phyloP scores from a whole-genome alignment of 1,140 invertebrate species.

The Diorhabda sublineata region DNA sequence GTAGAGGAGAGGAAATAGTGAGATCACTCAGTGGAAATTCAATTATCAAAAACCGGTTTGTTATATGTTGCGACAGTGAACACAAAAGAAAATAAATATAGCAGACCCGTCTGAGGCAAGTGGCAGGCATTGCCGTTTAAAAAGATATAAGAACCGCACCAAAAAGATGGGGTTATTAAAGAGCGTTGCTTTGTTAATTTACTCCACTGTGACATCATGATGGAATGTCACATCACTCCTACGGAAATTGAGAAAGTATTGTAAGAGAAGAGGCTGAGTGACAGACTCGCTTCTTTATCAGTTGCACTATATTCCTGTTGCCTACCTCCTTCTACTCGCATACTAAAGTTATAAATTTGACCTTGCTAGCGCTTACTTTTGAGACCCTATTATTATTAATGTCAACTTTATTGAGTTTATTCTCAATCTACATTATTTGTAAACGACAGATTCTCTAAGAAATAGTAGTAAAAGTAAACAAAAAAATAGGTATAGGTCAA shows the following conservation, averaged over 20 bases:
- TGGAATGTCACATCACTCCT: conserved; percentile 47
- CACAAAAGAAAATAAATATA: conserved; percentile 15
- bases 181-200: conserved; percentile 46
- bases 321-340: conserved; percentile 34
- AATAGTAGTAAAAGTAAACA: no score
- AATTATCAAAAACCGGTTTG: conserved; percentile 16
- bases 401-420: no score
- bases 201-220: conserved; percentile 45
- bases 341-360: conserved; percentile 34
- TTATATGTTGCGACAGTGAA: conserved; percentile 11
- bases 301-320: conserved; percentile 40
- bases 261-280: conserved; percentile 44
- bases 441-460: no score
- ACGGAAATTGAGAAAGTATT: conserved; percentile 49
- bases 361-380: not conserved
- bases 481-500: no score
- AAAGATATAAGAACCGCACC: conserved; percentile 13
- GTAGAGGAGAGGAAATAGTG: not conserved
- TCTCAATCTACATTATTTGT: no score
- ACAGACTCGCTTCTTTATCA: conserved; percentile 47
- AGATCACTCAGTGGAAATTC: conserved; percentile 10
- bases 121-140: conserved; percentile 7
- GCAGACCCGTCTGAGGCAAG: conserved; percentile 6
- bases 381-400: no score
- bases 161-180: conserved; percentile 39